Evolutionary conservation across 2,797 vertebrate genomes (phyloP).

Genomic region (Schizothorax lantsangensis): DNA sequence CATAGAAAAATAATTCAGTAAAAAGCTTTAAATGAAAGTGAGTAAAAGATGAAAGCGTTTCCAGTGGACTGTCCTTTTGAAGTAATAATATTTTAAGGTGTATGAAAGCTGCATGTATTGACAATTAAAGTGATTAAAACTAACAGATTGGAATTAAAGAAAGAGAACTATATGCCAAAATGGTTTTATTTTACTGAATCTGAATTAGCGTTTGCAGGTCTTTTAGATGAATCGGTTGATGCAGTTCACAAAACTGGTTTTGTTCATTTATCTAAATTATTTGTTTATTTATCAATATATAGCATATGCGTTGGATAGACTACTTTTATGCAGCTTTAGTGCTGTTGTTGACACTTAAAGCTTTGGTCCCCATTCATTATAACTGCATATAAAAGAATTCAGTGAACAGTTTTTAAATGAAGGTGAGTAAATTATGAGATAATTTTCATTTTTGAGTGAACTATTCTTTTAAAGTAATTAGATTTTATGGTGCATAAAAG

Average conservation of each 20-base stretch:
- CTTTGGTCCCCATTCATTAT: neutral
- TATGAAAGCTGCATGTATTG: neutral
- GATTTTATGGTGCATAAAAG: conserved; percentile 30
- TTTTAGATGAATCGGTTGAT: neutral
- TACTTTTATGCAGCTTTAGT: neutral
- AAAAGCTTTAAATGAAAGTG: neutral
- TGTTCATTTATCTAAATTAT: neutral
- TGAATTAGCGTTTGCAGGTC: neutral
- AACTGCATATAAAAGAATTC: neutral
- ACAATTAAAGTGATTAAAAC: conserved; percentile 1
- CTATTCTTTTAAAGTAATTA: conserved; percentile 16
- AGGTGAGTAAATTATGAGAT: neutral
- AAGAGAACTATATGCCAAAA: neutral
- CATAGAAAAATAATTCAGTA: neutral
- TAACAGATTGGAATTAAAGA: neutral
- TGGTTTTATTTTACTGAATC: neutral
- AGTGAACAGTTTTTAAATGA: neutral
- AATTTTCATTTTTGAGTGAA: neutral
- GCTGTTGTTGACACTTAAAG: neutral
- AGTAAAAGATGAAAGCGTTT: neutral
- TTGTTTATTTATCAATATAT: neutral
- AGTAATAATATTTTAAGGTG: neutral
- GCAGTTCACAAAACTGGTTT: neutral
- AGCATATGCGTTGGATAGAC: neutral
- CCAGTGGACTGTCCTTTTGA: neutral